Percentiles rank a stretch among this genome's conserved stretches.
These are phyloP conservation scores for Chelonus formosanus DNA, from an alignment of 2,888 invertebrate genomes.

Conservation along the genomic window DNA sequence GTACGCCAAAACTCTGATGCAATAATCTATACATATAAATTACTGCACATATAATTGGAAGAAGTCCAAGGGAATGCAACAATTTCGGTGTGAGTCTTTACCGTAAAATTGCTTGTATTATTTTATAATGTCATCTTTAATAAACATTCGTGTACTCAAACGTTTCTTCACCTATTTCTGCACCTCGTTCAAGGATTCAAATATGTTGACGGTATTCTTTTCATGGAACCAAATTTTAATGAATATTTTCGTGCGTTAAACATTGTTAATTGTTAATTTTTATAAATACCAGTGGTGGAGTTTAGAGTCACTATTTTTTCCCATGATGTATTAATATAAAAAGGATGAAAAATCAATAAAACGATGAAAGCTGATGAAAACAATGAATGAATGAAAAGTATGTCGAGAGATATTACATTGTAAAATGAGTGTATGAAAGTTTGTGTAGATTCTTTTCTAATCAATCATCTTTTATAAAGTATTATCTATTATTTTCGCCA, in stretches of 20 bases:
- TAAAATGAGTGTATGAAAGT: neutral
- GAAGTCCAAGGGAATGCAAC: constrained; percentile 21
- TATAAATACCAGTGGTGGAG: neutral
- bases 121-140: constrained; percentile 3
- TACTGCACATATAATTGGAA: constrained; percentile 1
- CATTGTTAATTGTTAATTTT: neutral
- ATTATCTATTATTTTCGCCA: too few species aligned
- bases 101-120: neutral
- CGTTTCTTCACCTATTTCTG: too few species aligned
- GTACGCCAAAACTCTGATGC: constrained; percentile 39
- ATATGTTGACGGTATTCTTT: too few species aligned
- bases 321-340: neutral
- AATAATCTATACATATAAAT: constrained; percentile 25
- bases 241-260: neutral
- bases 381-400: constrained; percentile 4
- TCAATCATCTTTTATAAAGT: too few species aligned
- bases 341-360: constrained; percentile 3
- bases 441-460: too few species aligned
- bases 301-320: neutral
- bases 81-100: constrained; percentile 14
- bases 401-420: neutral
- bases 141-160: neutral
- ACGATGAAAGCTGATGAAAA: constrained; percentile 4
- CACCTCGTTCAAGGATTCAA: too few species aligned
- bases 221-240: too few species aligned